A percentile compares a stretch with the other conserved stretches of the same genome.
Conservation (phyloP, 2,888 invertebrate genomes). For the Drosophila leonis region DNA sequence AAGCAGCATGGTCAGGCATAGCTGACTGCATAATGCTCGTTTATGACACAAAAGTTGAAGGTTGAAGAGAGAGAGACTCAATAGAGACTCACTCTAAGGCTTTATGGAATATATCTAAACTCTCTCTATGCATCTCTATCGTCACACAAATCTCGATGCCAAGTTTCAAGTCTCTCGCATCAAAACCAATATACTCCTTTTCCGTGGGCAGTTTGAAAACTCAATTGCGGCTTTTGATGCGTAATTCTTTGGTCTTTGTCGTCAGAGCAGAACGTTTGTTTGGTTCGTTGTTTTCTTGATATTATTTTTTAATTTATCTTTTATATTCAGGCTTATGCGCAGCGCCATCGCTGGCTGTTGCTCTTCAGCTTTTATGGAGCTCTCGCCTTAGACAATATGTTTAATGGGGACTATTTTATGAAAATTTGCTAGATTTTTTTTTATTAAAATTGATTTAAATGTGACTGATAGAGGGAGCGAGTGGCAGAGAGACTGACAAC, state of each 20-base stretch:
- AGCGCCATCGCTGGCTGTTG: constrained; percentile 26
- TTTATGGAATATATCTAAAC: not conserved
- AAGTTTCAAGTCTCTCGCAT: not conserved
- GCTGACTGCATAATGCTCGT: not conserved
- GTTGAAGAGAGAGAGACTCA: not conserved
- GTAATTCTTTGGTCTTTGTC: constrained; percentile 68
- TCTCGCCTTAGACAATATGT: constrained; percentile 53
- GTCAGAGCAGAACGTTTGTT: constrained; percentile 20
- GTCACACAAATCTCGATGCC: not conserved
- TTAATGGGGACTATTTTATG: constrained; percentile 41
- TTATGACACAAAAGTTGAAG: no score
- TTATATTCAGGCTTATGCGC: constrained; percentile 66
- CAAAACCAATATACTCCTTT: constrained; percentile 1
- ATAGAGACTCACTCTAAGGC: not conserved
- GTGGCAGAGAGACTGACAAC: not conserved
- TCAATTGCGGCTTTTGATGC: constrained; percentile 79
- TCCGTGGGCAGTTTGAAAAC: constrained; percentile 35
- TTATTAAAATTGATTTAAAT: constrained; percentile 78
- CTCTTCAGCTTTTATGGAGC: constrained; percentile 62
- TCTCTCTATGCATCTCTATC: not conserved
- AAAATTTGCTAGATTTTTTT: constrained; percentile 41
- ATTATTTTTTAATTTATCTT: constrained; percentile 80
- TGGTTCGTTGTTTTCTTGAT: constrained; percentile 52
- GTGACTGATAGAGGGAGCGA: constrained; percentile 39
- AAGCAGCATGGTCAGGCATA: constrained; percentile 19